Conservation (phyloP, 2,113 vertebrate species). For the Laticauda colubrina region DNA sequence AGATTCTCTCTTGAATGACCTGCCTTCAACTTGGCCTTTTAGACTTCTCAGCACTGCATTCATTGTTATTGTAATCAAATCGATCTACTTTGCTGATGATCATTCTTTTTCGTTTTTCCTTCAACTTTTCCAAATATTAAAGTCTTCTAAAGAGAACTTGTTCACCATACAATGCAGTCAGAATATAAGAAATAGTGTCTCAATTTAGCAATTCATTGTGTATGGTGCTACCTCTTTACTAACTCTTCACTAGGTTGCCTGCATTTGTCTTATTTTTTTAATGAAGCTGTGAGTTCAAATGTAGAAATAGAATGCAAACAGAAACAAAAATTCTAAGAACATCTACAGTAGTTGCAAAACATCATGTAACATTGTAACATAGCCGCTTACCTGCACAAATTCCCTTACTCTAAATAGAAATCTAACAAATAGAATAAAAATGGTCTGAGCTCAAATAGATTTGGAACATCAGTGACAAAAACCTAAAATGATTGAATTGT, state of each 20-base stretch:
- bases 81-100: neutral
- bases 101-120: neutral
- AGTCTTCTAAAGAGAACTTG: neutral
- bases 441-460: neutral
- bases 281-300: neutral
- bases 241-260: neutral
- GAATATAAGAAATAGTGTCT: neutral
- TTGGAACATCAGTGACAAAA: neutral
- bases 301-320: neutral
- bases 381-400: neutral
- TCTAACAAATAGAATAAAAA: neutral
- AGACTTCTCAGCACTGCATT: neutral
- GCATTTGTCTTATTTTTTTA: neutral
- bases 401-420: conserved; percentile 4
- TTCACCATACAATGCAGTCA: neutral
- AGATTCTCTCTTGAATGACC: neutral
- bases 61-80: neutral
- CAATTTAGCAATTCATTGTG: neutral
- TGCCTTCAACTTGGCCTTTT: neutral
- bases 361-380: fast-evolving
- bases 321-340: neutral
- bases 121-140: neutral
- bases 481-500: neutral
- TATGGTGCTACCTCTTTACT: neutral
- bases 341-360: neutral